Conservation (phyloP, 2,888 invertebrate genomes). For the Diaphora mendica region DNA sequence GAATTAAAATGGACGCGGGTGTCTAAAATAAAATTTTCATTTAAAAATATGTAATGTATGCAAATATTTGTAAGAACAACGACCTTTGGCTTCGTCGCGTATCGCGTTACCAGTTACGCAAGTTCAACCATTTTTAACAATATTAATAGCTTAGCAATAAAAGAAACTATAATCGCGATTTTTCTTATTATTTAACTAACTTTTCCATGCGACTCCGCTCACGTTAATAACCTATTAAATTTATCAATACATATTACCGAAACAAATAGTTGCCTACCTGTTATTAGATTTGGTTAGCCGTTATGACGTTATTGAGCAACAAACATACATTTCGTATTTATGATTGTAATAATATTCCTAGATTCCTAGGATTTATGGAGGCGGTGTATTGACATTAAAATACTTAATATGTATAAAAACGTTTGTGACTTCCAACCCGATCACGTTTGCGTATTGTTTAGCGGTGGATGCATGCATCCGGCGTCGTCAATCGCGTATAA, state of each 20-base stretch:
- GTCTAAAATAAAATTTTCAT: conserved; percentile 56
- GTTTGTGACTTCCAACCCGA: conserved; percentile 47
- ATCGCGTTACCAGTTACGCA: conserved; percentile 37
- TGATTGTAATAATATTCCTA: conserved; percentile 2
- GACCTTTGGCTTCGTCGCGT: conserved; percentile 67
- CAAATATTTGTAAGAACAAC: conserved; percentile 73
- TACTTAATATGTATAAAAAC: conserved; percentile 44
- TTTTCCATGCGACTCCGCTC: neutral
- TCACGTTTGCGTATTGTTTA: conserved; percentile 66
- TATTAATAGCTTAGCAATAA: neutral
- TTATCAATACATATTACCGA: neutral
- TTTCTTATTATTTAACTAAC: neutral
- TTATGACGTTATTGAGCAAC: neutral
- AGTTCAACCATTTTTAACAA: conserved; percentile 19
- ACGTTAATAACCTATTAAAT: neutral
- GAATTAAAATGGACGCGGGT: conserved; percentile 26
- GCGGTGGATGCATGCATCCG: conserved; percentile 62
- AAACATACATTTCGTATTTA: neutral
- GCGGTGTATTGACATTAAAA: conserved; percentile 37
- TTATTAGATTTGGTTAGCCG: neutral
- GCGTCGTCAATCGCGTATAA: conserved; percentile 64
- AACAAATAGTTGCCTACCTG: neutral
- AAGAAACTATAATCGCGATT: neutral
- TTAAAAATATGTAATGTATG: conserved; percentile 67
- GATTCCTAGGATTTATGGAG: neutral